These are phyloP conservation scores for Bimastos eiseni DNA, from an alignment of 2,888 invertebrate genomes.

Conservation along the genomic window DNA sequence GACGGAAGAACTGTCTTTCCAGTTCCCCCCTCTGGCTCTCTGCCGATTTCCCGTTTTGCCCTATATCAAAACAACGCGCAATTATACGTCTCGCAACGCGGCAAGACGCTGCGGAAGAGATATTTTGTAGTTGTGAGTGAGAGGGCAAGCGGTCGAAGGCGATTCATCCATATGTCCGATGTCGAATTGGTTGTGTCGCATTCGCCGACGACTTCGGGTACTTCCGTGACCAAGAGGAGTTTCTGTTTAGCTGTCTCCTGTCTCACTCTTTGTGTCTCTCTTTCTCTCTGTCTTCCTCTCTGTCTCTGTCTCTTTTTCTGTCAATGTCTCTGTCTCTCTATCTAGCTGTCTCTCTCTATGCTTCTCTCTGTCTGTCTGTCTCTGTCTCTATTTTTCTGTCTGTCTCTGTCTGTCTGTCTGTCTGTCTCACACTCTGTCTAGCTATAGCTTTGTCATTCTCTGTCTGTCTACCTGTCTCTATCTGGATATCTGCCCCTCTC, in stretches of 20 bases:
- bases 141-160: background rate
- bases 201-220: background rate
- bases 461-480: too few relatives aligned
- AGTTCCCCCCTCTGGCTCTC: background rate
- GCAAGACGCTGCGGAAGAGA: background rate
- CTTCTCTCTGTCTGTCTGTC: too few relatives aligned
- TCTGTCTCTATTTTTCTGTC: too few relatives aligned
- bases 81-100: background rate
- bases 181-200: background rate
- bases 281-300: too few relatives aligned
- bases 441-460: too few relatives aligned
- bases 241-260: background rate
- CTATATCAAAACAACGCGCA: background rate
- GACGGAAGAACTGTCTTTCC: background rate
- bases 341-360: too few relatives aligned
- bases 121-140: background rate
- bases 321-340: too few relatives aligned
- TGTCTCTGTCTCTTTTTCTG: too few relatives aligned
- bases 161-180: background rate
- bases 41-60: background rate
- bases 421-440: too few relatives aligned
- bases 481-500: too few relatives aligned
- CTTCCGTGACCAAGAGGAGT: background rate
- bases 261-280: too few relatives aligned
- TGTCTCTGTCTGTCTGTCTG: too few relatives aligned